Conservation (phyloP, 2,797 vertebrate species). For the Crocidura indochinensis region DNA sequence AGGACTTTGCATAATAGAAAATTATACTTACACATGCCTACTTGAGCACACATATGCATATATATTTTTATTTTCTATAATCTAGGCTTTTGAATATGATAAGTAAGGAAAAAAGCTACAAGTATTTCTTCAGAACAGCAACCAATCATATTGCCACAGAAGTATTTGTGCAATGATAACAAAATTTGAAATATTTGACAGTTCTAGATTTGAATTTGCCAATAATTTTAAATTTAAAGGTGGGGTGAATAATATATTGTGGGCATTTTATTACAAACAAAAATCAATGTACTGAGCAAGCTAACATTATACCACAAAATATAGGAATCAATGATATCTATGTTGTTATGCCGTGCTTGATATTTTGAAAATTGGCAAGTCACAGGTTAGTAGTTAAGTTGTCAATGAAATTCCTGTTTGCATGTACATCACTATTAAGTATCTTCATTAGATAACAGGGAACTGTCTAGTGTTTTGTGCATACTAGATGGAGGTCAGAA, state of each 20-base stretch:
- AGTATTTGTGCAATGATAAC: constrained; percentile 26
- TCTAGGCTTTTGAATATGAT: constrained; percentile 50
- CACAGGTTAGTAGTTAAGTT: constrained; percentile 71
- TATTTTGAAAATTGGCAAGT: constrained; percentile 72
- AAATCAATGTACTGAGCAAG: constrained; percentile 62
- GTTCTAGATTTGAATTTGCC: constrained; percentile 24
- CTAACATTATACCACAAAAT: constrained; percentile 66
- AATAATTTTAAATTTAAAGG: constrained; percentile 66
- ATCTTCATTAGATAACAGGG: constrained; percentile 61
- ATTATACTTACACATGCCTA: not conserved
- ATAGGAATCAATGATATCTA: constrained; percentile 63
- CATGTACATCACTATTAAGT: constrained; percentile 56
- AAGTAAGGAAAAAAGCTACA: constrained; percentile 51
- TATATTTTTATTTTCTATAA: constrained; percentile 22
- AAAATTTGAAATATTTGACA: constrained; percentile 69
- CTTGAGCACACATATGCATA: not conserved
- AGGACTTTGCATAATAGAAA: constrained; percentile 34
- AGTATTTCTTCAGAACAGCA: constrained; percentile 37
- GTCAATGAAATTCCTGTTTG: constrained; percentile 65
- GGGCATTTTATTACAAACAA: constrained; percentile 67
- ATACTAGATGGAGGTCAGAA: constrained; percentile 51
- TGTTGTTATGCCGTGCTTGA: constrained; percentile 71
- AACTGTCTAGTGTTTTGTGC: constrained; percentile 52
- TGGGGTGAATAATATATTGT: constrained; percentile 52
- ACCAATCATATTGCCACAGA: constrained; percentile 41